Evolutionary conservation across 1,140 invertebrate genomes (phyloP).

Genomic region (Penaeus indicus): DNA sequence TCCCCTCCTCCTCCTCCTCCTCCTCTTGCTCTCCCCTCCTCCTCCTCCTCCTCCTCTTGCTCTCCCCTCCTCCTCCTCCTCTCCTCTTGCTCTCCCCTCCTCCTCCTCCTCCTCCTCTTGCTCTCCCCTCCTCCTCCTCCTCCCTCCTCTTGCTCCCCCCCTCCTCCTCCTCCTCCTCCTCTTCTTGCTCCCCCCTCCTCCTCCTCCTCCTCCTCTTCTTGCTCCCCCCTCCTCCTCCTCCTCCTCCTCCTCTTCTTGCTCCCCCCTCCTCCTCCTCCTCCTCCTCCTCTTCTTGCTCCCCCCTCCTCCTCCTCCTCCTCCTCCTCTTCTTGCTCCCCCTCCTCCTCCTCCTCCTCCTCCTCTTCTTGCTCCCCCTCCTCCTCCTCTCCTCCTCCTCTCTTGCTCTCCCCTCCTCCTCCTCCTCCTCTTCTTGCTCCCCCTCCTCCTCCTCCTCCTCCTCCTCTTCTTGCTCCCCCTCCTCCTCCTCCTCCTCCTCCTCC

Average conservation of each 20-base stretch:
- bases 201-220: too few relatives aligned
- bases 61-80: not conserved
- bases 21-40: not conserved
- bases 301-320: too few relatives aligned
- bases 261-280: too few relatives aligned
- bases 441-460: not conserved
- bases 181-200: not conserved
- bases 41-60: not conserved
- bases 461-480: not conserved
- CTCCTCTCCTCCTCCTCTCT: not conserved
- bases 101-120: not conserved
- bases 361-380: not conserved
- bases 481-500: not conserved
- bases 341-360: not conserved
- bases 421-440: slow-evolving; percentile 15
- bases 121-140: not conserved
- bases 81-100: not conserved
- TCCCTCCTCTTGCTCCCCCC: not conserved
- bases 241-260: too few relatives aligned
- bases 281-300: too few relatives aligned
- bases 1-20: not conserved
- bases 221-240: too few relatives aligned
- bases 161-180: not conserved
- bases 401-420: not conserved
- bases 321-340: not conserved